Conservation (phyloP, 2,888 invertebrate species). For the Andrena camellia region DNA sequence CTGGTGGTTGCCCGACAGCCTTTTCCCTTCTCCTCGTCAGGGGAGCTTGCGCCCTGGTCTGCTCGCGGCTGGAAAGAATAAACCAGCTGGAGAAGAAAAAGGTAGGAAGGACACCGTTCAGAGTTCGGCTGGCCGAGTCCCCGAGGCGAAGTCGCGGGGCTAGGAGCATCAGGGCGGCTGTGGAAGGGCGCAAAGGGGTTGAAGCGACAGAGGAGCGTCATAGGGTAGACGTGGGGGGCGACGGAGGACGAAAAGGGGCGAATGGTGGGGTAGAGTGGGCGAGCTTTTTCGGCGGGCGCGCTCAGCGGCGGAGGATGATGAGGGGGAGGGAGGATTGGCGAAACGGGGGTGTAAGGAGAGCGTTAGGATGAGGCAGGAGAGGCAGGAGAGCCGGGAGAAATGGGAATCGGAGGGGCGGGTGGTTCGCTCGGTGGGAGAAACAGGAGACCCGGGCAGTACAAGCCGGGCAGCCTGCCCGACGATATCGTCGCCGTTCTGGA, state of each 20-base stretch:
- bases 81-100: not conserved
- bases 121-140: not conserved
- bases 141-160: conserved; percentile 17
- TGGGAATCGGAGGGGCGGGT: conserved; percentile 51
- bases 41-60: conserved; percentile 69
- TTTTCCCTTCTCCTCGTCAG: conserved; percentile 17
- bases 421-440: conserved; percentile 79
- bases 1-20: conserved; percentile 16
- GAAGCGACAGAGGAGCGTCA: conserved; percentile 12
- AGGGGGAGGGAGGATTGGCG: conserved; percentile 36
- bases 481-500: conserved; percentile 71
- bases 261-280: conserved; percentile 64
- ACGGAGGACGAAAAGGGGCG: conserved; percentile 16
- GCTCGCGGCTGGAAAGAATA: conserved; percentile 13
- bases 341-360: conserved; percentile 58
- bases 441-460: conserved; percentile 85
- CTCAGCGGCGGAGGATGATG: conserved; percentile 26
- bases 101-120: conserved; percentile 13
- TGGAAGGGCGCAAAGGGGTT: not conserved
- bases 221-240: not conserved
- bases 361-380: conserved; percentile 43
- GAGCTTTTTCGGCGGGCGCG: conserved; percentile 74
- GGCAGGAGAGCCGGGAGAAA: conserved; percentile 65
- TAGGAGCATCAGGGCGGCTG: not conserved
- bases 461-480: conserved; percentile 84